Conservation (phyloP, 2,113 vertebrate genomes). For the Peromyscus californicus region DNA sequence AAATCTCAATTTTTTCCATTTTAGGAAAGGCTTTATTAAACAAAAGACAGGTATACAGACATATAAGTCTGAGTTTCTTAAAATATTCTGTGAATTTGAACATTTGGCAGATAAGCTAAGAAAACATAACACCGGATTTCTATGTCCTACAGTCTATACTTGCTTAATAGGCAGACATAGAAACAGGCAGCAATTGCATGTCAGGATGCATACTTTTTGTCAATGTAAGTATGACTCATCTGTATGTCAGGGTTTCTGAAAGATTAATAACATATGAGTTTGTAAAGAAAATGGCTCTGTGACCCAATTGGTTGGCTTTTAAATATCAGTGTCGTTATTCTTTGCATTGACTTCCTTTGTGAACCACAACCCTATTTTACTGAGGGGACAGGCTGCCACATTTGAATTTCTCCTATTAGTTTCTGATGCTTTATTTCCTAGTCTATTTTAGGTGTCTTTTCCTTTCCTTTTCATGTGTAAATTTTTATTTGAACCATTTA, state of each 20-base stretch:
- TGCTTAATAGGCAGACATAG: not conserved
- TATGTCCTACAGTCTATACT: not conserved
- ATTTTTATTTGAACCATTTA: constrained; percentile 71
- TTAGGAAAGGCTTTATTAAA: not conserved
- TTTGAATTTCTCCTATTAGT: constrained; percentile 73
- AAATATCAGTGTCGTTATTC: constrained; percentile 49
- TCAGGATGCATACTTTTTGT: not conserved
- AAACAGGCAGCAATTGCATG: not conserved
- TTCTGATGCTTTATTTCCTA: constrained; percentile 68
- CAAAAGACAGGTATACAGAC: not conserved
- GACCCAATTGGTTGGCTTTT: constrained; percentile 1
- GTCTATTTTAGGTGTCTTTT: constrained; percentile 69
- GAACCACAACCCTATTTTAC: constrained; percentile 21
- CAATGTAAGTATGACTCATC: constrained; percentile 18
- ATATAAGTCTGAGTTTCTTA: not conserved
- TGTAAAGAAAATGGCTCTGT: constrained; percentile 65
- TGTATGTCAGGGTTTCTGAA: constrained; percentile 51
- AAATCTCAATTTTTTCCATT: not conserved
- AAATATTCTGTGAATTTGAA: not conserved
- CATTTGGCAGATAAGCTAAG: not conserved
- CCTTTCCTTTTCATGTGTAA: constrained; percentile 78
- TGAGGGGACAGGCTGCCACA: constrained; percentile 70
- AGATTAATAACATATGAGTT: constrained; percentile 69
- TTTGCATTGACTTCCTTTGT: constrained; percentile 21
- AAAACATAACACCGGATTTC: not conserved